Evolutionary conservation across 2,113 vertebrate species (phyloP).

Genomic region (Porphyrio hochstetteri): DNA sequence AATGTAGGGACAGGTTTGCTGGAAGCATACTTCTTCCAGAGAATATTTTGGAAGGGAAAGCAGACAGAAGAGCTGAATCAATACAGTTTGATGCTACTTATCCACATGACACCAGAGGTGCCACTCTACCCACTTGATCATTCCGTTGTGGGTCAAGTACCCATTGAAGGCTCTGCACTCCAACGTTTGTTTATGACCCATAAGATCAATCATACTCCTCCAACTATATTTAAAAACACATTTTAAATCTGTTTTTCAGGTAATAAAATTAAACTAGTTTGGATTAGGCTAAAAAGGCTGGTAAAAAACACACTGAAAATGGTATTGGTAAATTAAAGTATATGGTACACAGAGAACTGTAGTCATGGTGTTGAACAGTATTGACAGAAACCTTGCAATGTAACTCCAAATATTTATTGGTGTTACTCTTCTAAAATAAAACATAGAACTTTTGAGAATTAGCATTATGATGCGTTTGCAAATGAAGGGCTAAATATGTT

Average conservation of each 20-base stretch:
- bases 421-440: background rate
- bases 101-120: background rate
- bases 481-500: background rate
- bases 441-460: background rate
- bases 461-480: background rate
- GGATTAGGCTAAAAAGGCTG: background rate
- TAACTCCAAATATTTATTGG: background rate
- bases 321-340: background rate
- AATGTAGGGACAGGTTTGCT: background rate
- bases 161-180: background rate
- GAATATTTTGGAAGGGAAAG: background rate
- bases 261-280: background rate
- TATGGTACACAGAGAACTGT: rapidly evolving
- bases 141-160: background rate
- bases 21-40: background rate
- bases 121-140: too few relatives aligned
- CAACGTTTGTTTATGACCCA: background rate
- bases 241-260: background rate
- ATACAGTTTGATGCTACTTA: background rate
- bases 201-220: background rate
- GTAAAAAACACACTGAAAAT: background rate
- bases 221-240: background rate
- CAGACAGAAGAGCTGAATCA: background rate
- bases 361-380: background rate
- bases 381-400: background rate